Percentiles rank a stretch among this genome's conserved stretches.
Evolutionary conservation across 2,113 vertebrate genomes (phyloP).

Genomic region (Oreochromis aureus): DNA sequence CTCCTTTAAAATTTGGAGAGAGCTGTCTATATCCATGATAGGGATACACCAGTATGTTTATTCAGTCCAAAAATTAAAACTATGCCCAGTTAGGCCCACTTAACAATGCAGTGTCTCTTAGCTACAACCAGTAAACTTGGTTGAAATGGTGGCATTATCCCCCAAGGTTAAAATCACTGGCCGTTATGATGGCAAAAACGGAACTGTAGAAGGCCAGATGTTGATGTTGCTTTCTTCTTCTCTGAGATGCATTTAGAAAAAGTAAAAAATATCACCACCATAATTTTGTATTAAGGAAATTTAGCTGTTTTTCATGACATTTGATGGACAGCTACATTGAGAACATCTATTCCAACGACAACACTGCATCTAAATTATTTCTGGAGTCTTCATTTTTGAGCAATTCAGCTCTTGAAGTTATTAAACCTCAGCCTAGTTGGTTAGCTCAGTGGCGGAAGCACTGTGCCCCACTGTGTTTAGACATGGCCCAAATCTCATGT

Average conservation of each 20-base stretch:
- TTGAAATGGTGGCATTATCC: background rate
- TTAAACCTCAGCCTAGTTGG: background rate
- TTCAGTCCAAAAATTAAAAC: background rate
- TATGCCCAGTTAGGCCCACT: background rate
- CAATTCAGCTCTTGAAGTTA: background rate
- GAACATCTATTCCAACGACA: background rate
- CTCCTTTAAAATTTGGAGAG: background rate
- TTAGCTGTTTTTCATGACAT: background rate
- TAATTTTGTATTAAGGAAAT: background rate
- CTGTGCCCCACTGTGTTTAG: too few species aligned
- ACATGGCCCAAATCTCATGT: background rate
- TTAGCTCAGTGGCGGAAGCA: background rate
- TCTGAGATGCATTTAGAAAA: background rate
- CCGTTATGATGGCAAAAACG: background rate
- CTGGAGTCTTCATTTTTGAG: background rate
- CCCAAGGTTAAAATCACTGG: background rate
- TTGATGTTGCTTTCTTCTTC: background rate
- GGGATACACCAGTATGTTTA: background rate
- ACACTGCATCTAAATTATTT: background rate
- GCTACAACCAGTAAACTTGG: background rate
- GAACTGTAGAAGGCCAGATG: background rate
- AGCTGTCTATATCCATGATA: background rate
- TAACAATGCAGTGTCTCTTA: background rate
- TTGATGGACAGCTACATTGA: background rate
- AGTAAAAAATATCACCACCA: background rate